phyloP scores from a whole-genome alignment of 2,113 vertebrate genomes.

The Spea multiplicata region DNA sequence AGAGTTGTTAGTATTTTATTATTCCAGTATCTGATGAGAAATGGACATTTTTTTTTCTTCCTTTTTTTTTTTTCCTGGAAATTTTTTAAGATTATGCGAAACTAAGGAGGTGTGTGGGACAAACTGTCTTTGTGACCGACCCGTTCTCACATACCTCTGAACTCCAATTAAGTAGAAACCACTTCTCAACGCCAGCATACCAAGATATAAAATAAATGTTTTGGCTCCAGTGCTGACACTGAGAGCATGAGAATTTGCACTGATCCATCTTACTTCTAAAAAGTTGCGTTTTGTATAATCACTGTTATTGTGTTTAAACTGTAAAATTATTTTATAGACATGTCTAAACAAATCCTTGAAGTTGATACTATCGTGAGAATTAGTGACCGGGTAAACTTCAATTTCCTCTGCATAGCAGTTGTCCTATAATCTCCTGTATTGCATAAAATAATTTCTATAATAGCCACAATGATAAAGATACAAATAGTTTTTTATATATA shows the following conservation, averaged over 20 bases:
- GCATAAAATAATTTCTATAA: no score
- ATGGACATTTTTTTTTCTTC: no score
- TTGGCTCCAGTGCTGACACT: constrained; percentile 24
- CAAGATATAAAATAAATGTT: constrained; percentile 18
- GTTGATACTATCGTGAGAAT: no score
- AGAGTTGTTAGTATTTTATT: no score
- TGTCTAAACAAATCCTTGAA: constrained; percentile 43
- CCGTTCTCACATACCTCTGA: constrained; percentile 20
- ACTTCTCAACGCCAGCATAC: constrained; percentile 9
- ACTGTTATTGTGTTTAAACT: neutral
- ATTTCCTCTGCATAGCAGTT: no score
- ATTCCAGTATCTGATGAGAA: no score
- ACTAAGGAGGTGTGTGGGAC: neutral
- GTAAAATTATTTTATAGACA: neutral
- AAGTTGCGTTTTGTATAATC: neutral
- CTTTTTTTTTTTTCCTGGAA: no score
- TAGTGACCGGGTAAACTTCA: no score
- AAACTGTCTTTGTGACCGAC: constrained; percentile 16
- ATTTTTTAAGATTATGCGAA: neutral
- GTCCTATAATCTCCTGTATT: no score
- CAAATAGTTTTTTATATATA: no score
- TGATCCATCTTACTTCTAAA: neutral
- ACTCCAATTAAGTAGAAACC: neutral
- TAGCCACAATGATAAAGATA: no score
- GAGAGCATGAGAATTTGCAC: constrained; percentile 25